Percentiles rank a stretch among this genome's conserved stretches.
Conservation (phyloP, 2,113 vertebrate species). For the Acanthochromis polyacanthus region DNA sequence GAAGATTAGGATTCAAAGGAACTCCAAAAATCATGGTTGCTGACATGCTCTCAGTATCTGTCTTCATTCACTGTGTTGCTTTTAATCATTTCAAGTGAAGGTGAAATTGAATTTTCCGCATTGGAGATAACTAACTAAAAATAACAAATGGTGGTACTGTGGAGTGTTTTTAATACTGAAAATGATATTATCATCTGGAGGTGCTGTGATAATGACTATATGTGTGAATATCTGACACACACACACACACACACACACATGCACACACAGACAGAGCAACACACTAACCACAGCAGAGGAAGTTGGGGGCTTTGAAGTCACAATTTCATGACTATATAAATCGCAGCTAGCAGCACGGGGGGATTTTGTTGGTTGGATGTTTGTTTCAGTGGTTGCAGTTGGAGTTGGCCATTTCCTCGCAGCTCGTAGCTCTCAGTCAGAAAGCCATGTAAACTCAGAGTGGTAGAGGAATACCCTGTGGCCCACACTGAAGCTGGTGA, state of each 20-base stretch:
- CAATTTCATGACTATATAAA: conserved; percentile 1
- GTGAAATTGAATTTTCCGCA: no score
- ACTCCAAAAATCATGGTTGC: no score
- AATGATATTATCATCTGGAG: no score
- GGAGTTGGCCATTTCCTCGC: neutral
- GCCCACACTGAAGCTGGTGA: neutral
- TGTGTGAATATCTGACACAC: neutral
- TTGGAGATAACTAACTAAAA: no score
- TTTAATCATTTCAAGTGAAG: no score
- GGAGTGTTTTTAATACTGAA: no score
- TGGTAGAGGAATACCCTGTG: neutral
- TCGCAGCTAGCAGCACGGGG: neutral
- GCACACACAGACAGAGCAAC: conserved; percentile 15
- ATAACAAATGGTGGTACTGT: no score
- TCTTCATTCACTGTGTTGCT: no score
- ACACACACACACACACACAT: neutral
- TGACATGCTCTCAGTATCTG: no score
- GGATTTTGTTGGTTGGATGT: conserved; percentile 20
- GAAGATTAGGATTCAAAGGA: no score
- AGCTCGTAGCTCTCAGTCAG: neutral
- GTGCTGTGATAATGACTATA: no score
- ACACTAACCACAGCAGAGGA: conserved; percentile 60
- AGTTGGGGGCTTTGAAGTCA: conserved; percentile 61
- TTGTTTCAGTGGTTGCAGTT: conserved; percentile 46
- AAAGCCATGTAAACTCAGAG: neutral